Evolutionary conservation across 2,888 invertebrate species (phyloP).

Genomic region (Pollenia labialis): DNA sequence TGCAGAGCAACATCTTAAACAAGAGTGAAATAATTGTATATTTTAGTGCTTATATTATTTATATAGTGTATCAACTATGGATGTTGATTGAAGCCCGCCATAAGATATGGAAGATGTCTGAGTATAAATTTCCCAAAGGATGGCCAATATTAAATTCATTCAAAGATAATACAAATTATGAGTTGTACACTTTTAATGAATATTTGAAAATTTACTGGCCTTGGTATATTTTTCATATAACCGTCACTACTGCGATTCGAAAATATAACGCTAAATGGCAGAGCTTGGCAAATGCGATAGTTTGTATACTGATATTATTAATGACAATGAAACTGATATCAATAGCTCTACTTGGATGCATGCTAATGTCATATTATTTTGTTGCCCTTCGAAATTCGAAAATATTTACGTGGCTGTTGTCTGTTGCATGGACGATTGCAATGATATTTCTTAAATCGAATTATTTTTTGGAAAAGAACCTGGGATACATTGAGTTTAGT

Average conservation of each 20-base stretch:
- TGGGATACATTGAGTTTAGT: slow-evolving; percentile 80
- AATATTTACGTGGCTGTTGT: slow-evolving; percentile 78
- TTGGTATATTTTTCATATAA: slow-evolving; percentile 81
- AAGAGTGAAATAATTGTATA: slow-evolving; percentile 79
- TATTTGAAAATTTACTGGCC: slow-evolving; percentile 79
- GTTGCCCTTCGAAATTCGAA: slow-evolving; percentile 76
- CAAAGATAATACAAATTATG: slow-evolving; percentile 82
- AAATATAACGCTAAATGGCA: slow-evolving; percentile 51
- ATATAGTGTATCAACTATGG: slow-evolving; percentile 80
- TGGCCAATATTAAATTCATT: slow-evolving; percentile 61
- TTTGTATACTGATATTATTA: slow-evolving; percentile 77
- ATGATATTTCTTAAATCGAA: slow-evolving; percentile 80
- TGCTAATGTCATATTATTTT: slow-evolving; percentile 56
- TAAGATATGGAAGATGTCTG: slow-evolving; percentile 76
- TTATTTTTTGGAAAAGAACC: slow-evolving; percentile 75
- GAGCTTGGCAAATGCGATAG: slow-evolving; percentile 75
- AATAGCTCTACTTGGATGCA: slow-evolving; percentile 75
- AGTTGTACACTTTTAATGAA: slow-evolving; percentile 81
- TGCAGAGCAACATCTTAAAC: slow-evolving; percentile 30
- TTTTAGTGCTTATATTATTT: slow-evolving; percentile 80
- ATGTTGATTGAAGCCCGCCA: slow-evolving; percentile 78
- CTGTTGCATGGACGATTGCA: slow-evolving; percentile 78
- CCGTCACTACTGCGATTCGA: slow-evolving; percentile 74
- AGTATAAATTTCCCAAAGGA: slow-evolving; percentile 16
- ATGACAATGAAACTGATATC: slow-evolving; percentile 70